Percentiles rank a stretch among this genome's conserved stretches.
Evolutionary conservation across 1,140 invertebrate genomes (phyloP).

Genomic region (Caenorhabditis briggsae): DNA sequence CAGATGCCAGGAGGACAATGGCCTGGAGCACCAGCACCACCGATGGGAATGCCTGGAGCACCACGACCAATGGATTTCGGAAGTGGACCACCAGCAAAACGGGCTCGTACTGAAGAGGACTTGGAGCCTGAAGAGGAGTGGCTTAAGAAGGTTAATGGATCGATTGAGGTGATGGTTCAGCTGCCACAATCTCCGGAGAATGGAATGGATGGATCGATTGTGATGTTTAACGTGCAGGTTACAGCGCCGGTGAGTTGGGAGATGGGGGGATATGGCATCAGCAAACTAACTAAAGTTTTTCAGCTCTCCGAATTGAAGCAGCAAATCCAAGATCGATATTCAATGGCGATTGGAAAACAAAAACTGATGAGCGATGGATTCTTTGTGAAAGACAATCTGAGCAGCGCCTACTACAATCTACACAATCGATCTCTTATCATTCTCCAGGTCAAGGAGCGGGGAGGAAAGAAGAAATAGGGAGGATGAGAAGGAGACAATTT

Average conservation of each 20-base stretch:
- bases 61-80: conserved; percentile 56
- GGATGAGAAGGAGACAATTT: neutral
- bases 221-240: conserved; percentile 86
- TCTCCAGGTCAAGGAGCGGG: conserved; percentile 94
- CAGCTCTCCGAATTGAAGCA: conserved; percentile 88
- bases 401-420: conserved; percentile 95
- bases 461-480: conserved; percentile 89
- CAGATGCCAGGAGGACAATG: conserved; percentile 43
- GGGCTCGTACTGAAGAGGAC: conserved; percentile 90
- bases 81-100: conserved; percentile 89
- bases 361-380: conserved; percentile 93
- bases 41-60: conserved; percentile 59
- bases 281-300: too few relatives aligned
- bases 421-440: conserved; percentile 86
- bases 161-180: conserved; percentile 64
- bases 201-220: conserved; percentile 92
- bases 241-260: conserved; percentile 83
- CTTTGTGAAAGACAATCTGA: conserved; percentile 97
- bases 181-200: conserved; percentile 84
- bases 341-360: conserved; percentile 96
- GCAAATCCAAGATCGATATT: conserved; percentile 88
- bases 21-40: conserved; percentile 66
- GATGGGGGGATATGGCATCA: too few relatives aligned
- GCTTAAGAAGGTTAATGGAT: conserved; percentile 82
- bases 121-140: conserved; percentile 90